Percentiles rank a stretch among this genome's conserved stretches.
Conservation (phyloP, 1,140 invertebrate genomes). For the Pararge aegeria region DNA sequence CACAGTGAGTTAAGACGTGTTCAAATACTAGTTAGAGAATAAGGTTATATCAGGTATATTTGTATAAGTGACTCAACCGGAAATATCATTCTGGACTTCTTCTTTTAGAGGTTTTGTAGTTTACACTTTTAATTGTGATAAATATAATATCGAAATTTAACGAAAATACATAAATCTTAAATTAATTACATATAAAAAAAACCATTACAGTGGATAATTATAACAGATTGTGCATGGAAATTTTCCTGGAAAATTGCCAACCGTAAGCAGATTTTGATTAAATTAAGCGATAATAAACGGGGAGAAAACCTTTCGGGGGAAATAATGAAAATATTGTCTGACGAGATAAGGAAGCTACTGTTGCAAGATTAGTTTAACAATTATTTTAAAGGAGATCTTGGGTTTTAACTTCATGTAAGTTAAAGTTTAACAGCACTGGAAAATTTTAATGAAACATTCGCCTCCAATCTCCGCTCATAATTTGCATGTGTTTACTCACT, state of each 20-base stretch:
- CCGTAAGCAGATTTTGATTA: slow-evolving; percentile 57
- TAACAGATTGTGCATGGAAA: slow-evolving; percentile 35
- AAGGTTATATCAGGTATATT: too few species aligned
- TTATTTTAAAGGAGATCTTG: background rate
- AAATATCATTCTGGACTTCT: too few species aligned
- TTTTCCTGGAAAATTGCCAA: slow-evolving; percentile 46
- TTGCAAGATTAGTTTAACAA: slow-evolving; percentile 32
- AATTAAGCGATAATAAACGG: slow-evolving; percentile 65
- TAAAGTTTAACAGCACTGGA: too few species aligned
- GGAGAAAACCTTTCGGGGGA: slow-evolving; percentile 48
- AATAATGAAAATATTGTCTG: slow-evolving; percentile 64
- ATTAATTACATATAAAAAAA: slow-evolving; percentile 22
- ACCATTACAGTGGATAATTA: slow-evolving; percentile 17
- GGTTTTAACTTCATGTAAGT: background rate
- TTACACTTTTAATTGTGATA: too few species aligned
- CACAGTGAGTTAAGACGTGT: too few species aligned
- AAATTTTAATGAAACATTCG: too few species aligned
- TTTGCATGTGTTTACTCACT: too few species aligned
- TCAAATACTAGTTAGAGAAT: too few species aligned
- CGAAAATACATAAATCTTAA: slow-evolving; percentile 1
- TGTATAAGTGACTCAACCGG: too few species aligned
- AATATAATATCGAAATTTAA: too few species aligned
- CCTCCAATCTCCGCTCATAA: too few species aligned
- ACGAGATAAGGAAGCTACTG: slow-evolving; percentile 29
- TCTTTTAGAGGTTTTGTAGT: too few species aligned